A percentile compares a stretch with the other conserved stretches of the same genome.
phyloP scores from a whole-genome alignment of 1,140 invertebrate species.

The Temnothorax longispinosus region DNA sequence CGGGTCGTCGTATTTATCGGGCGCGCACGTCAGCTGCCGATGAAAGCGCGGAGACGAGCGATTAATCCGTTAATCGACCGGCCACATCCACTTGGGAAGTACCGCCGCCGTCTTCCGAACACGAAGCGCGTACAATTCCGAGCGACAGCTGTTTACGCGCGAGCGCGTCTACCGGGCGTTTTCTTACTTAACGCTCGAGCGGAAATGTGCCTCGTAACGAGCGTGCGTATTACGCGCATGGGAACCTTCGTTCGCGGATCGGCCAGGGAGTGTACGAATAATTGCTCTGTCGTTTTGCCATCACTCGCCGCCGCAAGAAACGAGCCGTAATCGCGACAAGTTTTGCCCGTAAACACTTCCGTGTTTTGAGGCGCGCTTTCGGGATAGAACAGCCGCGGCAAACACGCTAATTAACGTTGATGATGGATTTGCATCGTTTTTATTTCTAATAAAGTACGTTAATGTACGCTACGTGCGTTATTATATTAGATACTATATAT shows the following conservation, averaged over 20 bases:
- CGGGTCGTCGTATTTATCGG: constrained; percentile 49
- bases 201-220: constrained; percentile 44
- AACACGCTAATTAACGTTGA: neutral
- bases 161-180: constrained; percentile 11
- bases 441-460: neutral
- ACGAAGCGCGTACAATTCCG: constrained; percentile 25
- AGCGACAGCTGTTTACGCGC: constrained; percentile 52
- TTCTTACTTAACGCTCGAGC: constrained; percentile 37
- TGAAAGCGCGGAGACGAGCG: constrained; percentile 51
- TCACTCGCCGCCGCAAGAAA: constrained; percentile 6
- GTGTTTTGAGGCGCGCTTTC: constrained; percentile 20
- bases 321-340: constrained; percentile 43
- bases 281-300: constrained; percentile 46
- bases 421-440: neutral
- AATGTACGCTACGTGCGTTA: neutral
- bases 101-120: constrained; percentile 28
- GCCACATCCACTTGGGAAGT: constrained; percentile 32
- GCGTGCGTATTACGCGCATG: constrained; percentile 49
- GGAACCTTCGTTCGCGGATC: constrained; percentile 35
- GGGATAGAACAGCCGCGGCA: neutral
- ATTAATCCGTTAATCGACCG: constrained; percentile 62
- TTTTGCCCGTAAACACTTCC: constrained; percentile 48
- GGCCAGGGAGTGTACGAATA: constrained; percentile 21
- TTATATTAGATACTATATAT: neutral
- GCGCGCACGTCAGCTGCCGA: constrained; percentile 53